Conservation (phyloP, 2,113 vertebrate genomes). For the Lethenteron camtschaticum region DNA sequence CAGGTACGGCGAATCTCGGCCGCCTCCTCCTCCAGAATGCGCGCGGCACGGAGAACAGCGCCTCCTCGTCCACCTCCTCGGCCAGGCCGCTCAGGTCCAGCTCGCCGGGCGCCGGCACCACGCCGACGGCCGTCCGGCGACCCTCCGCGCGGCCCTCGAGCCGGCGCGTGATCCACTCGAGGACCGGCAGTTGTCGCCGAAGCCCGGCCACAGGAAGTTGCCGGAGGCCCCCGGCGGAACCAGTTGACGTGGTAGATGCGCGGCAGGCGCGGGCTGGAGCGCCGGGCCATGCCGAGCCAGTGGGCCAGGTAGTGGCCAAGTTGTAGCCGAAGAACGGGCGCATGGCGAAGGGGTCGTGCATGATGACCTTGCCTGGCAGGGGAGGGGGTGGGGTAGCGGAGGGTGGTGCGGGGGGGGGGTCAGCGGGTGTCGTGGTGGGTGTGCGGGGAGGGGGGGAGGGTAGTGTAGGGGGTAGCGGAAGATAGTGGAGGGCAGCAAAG, state of each 20-base stretch:
- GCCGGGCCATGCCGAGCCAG: slow-evolving; percentile 22
- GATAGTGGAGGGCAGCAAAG: too few relatives aligned
- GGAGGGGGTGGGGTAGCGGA: neutral
- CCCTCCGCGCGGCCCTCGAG: slow-evolving; percentile 36
- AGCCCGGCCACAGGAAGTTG: slow-evolving; percentile 28
- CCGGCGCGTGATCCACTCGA: slow-evolving; percentile 17
- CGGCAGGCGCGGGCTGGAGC: slow-evolving; percentile 16
- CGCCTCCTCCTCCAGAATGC: slow-evolving; percentile 37
- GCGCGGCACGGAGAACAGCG: slow-evolving; percentile 31
- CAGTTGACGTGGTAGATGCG: slow-evolving; percentile 33
- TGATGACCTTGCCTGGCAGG: slow-evolving; percentile 24
- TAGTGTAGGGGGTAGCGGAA: neutral
- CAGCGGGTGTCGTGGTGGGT: neutral
- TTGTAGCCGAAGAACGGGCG: slow-evolving; percentile 34
- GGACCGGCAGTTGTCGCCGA: slow-evolving; percentile 18
- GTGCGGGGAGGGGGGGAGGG: neutral
- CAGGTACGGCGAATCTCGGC: slow-evolving; percentile 46
- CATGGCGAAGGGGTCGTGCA: slow-evolving; percentile 39
- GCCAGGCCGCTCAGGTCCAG: slow-evolving; percentile 24
- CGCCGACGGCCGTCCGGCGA: slow-evolving; percentile 25
- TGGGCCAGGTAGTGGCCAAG: slow-evolving; percentile 23
- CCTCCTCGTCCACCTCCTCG: slow-evolving; percentile 18
- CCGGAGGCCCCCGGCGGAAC: slow-evolving; percentile 20
- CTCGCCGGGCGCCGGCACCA: slow-evolving; percentile 27
- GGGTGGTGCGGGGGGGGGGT: neutral